A percentile compares a stretch with the other conserved stretches of the same genome.
These are phyloP conservation scores for Merodon equestris DNA, from an alignment of 2,888 invertebrate genomes.

Conservation along the genomic window DNA sequence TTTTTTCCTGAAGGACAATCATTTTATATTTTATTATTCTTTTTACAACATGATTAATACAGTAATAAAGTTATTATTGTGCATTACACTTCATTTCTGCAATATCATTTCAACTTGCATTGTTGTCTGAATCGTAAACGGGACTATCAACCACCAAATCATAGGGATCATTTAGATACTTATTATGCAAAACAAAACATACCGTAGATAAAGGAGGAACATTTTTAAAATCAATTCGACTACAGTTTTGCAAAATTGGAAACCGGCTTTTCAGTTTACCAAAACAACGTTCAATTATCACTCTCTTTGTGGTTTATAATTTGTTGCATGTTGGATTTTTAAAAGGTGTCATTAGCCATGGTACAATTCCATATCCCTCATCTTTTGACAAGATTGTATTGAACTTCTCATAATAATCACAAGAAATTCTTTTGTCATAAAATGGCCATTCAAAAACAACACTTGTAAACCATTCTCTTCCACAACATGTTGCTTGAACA, in stretches of 20 bases:
- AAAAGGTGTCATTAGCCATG: slow-evolving; percentile 13
- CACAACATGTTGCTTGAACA: no score
- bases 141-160: not conserved
- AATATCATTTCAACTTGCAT: not conserved
- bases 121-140: not conserved
- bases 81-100: slow-evolving; percentile 5
- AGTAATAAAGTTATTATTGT: not conserved
- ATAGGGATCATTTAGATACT: not conserved
- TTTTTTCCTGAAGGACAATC: no score
- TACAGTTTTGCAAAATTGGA: slow-evolving; percentile 17
- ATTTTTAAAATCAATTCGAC: slow-evolving; percentile 2
- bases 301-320: slow-evolving; percentile 5
- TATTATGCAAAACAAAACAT: slow-evolving; percentile 8
- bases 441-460: no score
- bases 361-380: slow-evolving; percentile 14
- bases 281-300: slow-evolving; percentile 21
- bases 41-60: no score
- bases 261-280: slow-evolving; percentile 18
- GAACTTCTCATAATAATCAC: slow-evolving; percentile 15
- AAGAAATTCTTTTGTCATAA: no score
- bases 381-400: slow-evolving; percentile 13
- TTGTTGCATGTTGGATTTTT: slow-evolving; percentile 14
- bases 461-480: no score
- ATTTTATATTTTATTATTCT: no score
- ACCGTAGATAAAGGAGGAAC: not conserved